These are phyloP conservation scores for Coracopsis vasa DNA, from an alignment of 2,113 vertebrate species.

Conservation along the genomic window DNA sequence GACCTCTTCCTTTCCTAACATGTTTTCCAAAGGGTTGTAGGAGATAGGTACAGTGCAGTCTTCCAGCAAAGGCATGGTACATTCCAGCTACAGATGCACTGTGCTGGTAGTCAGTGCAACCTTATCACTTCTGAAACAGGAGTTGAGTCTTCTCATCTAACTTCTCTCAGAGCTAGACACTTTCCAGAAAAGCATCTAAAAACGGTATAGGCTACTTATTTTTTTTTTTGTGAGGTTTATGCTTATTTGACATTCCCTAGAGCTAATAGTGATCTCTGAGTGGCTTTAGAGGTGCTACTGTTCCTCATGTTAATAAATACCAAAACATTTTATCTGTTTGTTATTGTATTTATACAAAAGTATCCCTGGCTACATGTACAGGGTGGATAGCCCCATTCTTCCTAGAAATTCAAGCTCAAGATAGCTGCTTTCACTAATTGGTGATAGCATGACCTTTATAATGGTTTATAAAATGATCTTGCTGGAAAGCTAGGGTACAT, in stretches of 20 bases:
- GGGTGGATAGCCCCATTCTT: background rate
- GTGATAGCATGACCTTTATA: background rate
- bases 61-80: constrained; percentile 63
- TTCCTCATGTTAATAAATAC: background rate
- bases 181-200: background rate
- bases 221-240: background rate
- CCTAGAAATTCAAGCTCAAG: background rate
- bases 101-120: background rate
- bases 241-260: background rate
- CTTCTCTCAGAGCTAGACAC: background rate
- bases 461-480: background rate
- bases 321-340: background rate
- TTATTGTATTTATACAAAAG: background rate
- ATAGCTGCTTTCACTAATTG: background rate
- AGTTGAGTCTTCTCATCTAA: background rate
- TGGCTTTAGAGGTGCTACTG: background rate
- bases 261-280: background rate
- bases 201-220: background rate
- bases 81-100: constrained; percentile 25
- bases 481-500: background rate
- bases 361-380: background rate
- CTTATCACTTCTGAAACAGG: background rate
- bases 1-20: constrained; percentile 10
- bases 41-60: constrained; percentile 6
- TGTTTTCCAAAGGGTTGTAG: background rate